These are phyloP conservation scores for Lamellibrachia luymesi DNA, from an alignment of 1,140 invertebrate genomes.

Conservation along the genomic window DNA sequence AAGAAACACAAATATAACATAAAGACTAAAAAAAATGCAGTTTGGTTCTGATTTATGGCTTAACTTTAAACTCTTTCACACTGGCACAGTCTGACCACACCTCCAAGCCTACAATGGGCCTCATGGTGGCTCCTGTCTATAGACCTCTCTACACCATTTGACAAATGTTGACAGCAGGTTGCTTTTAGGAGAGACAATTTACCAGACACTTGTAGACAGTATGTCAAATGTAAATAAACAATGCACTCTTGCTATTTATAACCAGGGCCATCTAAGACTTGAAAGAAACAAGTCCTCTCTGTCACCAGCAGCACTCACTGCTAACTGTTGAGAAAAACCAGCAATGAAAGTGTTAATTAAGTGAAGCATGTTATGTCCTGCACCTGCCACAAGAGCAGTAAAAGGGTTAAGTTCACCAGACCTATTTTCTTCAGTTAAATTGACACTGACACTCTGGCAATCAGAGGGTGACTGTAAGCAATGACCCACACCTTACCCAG, in stretches of 20 bases:
- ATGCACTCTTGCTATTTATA: background rate
- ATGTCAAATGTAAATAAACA: background rate
- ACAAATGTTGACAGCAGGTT: background rate
- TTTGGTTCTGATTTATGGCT: background rate
- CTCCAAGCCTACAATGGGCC: too few species aligned
- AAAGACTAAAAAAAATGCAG: background rate
- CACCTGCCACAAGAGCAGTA: background rate
- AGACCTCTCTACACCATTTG: background rate
- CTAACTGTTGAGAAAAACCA: background rate
- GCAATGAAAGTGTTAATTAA: background rate
- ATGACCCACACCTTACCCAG: background rate
- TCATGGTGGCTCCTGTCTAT: background rate
- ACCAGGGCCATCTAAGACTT: background rate
- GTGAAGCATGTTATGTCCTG: background rate
- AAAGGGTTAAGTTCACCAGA: background rate
- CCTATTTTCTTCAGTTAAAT: background rate
- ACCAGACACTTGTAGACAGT: background rate
- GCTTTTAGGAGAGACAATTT: background rate
- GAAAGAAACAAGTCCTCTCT: background rate
- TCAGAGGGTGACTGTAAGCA: background rate
- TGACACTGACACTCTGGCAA: background rate
- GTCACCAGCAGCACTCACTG: background rate
- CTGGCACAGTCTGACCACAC: too few species aligned
- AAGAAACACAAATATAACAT: background rate
- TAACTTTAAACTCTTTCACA: too few species aligned